Conservation (phyloP, 1,140 invertebrate genomes). For the Drosophila varians region DNA sequence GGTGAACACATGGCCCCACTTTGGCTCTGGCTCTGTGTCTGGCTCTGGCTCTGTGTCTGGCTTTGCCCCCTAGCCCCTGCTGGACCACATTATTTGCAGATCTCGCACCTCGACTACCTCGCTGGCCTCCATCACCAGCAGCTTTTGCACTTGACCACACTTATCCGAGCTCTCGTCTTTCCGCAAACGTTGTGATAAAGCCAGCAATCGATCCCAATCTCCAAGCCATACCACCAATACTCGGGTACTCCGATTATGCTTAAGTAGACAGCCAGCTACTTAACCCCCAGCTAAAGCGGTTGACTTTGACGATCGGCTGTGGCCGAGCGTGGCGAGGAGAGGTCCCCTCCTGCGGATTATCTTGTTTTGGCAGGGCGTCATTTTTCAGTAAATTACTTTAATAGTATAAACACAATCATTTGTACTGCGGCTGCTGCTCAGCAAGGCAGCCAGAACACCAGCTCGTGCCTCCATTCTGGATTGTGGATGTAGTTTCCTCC, state of each 20-base stretch:
- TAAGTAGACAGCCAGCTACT: slow-evolving; percentile 79
- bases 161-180: slow-evolving; percentile 58
- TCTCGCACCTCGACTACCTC: slow-evolving; percentile 68
- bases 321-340: not conserved
- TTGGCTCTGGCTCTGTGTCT: slow-evolving; percentile 5
- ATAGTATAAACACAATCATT: slow-evolving; percentile 83
- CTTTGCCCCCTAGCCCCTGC: slow-evolving; percentile 4
- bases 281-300: slow-evolving; percentile 80
- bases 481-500: slow-evolving; percentile 60
- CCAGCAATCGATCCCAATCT: slow-evolving; percentile 24
- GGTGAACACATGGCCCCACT: slow-evolving; percentile 54
- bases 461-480: slow-evolving; percentile 47
- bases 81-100: slow-evolving; percentile 70
- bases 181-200: slow-evolving; percentile 70
- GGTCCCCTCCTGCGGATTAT: slow-evolving; percentile 41
- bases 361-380: slow-evolving; percentile 70
- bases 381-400: slow-evolving; percentile 80
- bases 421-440: slow-evolving; percentile 68
- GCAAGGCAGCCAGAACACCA: slow-evolving; percentile 21
- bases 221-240: slow-evolving; percentile 45
- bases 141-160: slow-evolving; percentile 70
- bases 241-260: slow-evolving; percentile 74
- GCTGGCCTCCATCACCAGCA: slow-evolving; percentile 38
- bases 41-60: slow-evolving; percentile 8
- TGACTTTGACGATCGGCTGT: slow-evolving; percentile 66